These are phyloP conservation scores for Tolmerus cingulatus DNA, from an alignment of 2,888 invertebrate species.

Conservation along the genomic window DNA sequence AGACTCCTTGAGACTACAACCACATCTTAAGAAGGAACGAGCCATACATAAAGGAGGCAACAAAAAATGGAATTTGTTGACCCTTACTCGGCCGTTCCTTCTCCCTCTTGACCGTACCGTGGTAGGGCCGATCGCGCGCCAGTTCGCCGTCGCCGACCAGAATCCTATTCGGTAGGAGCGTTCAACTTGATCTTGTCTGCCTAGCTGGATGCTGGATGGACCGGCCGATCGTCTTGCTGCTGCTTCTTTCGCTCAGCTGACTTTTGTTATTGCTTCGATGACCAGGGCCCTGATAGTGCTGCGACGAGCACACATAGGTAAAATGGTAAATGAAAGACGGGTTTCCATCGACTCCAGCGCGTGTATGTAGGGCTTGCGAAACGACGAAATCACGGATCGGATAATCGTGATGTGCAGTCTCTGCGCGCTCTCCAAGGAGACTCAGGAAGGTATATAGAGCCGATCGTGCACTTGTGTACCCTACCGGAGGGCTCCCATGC, in stretches of 20 bases:
- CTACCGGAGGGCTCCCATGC: neutral
- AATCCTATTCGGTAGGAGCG: constrained; percentile 4
- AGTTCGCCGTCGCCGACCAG: neutral
- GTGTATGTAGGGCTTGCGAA: constrained; percentile 5
- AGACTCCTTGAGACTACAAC: neutral
- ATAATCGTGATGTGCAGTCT: constrained; percentile 4
- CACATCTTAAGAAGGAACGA: neutral
- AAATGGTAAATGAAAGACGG: neutral
- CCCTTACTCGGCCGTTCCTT: neutral
- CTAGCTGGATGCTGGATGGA: constrained; percentile 19
- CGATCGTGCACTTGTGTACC: constrained; percentile 26
- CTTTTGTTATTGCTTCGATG: constrained; percentile 8
- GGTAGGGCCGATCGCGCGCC: neutral
- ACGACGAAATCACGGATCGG: neutral
- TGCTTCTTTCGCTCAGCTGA: constrained; percentile 33
- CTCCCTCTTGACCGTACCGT: constrained; percentile 1
- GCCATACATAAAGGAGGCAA: constrained; percentile 7
- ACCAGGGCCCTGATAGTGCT: neutral
- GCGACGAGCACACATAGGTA: neutral
- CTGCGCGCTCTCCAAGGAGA: neutral
- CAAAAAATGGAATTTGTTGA: constrained; percentile 21
- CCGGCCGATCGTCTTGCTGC: neutral
- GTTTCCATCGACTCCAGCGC: neutral
- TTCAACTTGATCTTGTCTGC: constrained; percentile 29
- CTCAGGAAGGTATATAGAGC: neutral